These are phyloP conservation scores for Muntiacus muntjak DNA, from an alignment of 2,113 vertebrate genomes.

Conservation along the genomic window DNA sequence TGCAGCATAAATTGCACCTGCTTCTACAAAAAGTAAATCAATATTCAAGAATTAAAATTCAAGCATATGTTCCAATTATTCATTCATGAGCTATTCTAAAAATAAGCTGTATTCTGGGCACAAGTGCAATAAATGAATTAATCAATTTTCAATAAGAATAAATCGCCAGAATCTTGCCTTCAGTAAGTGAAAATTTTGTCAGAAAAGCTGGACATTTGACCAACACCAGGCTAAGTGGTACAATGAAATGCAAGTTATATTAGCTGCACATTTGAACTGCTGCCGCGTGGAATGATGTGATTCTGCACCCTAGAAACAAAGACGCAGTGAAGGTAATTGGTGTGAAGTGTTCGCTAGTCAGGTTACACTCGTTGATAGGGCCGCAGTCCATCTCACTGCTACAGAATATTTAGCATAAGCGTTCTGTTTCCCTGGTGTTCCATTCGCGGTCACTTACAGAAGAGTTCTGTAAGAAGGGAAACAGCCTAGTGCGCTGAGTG, in stretches of 20 bases:
- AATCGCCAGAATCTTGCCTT: neutral
- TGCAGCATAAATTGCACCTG: neutral
- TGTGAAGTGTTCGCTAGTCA: neutral
- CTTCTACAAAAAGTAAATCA: constrained; percentile 43
- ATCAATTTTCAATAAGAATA: constrained; percentile 23
- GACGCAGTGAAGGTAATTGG: neutral
- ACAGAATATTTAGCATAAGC: neutral
- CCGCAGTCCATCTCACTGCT: neutral
- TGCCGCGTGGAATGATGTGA: neutral
- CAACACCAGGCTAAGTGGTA: neutral
- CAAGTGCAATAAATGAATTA: neutral
- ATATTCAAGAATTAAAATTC: constrained; percentile 33
- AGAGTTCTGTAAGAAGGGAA: neutral
- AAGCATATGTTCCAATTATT: constrained; percentile 33
- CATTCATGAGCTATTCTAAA: neutral
- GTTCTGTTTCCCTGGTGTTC: neutral
- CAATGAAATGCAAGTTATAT: neutral
- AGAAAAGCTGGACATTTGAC: neutral
- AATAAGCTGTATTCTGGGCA: neutral
- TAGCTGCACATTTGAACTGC: neutral
- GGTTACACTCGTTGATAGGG: neutral
- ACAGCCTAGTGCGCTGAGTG: neutral
- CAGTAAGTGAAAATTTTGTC: neutral
- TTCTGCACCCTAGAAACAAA: neutral
- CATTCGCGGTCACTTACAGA: neutral